phyloP scores from a whole-genome alignment of 2,797 vertebrate species.

The Schizothorax lantsangensis region DNA sequence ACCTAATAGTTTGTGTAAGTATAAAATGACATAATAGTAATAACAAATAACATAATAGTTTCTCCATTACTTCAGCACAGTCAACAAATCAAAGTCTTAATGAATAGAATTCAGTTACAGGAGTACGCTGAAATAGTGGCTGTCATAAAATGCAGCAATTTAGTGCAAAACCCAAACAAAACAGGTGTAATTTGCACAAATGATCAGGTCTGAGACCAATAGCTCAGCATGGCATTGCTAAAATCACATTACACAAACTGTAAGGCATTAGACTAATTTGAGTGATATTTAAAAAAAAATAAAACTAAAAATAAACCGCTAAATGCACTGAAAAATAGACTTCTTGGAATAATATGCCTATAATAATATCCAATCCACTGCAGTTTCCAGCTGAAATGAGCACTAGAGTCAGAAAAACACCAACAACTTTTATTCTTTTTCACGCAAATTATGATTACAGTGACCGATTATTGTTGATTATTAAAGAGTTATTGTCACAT shows the following conservation, averaged over 20 bases:
- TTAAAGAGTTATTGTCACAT: not conserved
- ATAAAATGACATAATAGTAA: slow-evolving; percentile 67
- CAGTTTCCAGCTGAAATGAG: not conserved
- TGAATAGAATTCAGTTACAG: slow-evolving; percentile 71
- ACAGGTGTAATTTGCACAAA: slow-evolving; percentile 68
- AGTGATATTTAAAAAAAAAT: not conserved
- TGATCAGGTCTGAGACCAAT: not conserved
- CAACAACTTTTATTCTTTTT: not conserved
- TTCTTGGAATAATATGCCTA: not conserved
- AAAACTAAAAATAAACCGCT: not conserved
- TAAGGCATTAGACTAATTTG: not conserved
- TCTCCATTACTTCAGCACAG: slow-evolving; percentile 73
- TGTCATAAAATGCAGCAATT: slow-evolving; percentile 73
- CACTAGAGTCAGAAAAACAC: no score
- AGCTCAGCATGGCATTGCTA: slow-evolving; percentile 6
- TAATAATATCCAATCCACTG: not conserved
- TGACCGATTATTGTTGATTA: not conserved
- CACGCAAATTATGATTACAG: not conserved
- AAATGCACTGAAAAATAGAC: not conserved
- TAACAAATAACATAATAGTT: slow-evolving; percentile 64
- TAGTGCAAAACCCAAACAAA: slow-evolving; percentile 76
- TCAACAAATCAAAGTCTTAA: slow-evolving; percentile 69
- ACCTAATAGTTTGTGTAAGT: slow-evolving; percentile 68
- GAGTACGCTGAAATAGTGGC: slow-evolving; percentile 74
- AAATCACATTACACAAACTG: slow-evolving; percentile 28